Percentiles rank a stretch among this genome's conserved stretches.
phyloP scores from a whole-genome alignment of 2,797 vertebrate genomes.

The Argentina silus region DNA sequence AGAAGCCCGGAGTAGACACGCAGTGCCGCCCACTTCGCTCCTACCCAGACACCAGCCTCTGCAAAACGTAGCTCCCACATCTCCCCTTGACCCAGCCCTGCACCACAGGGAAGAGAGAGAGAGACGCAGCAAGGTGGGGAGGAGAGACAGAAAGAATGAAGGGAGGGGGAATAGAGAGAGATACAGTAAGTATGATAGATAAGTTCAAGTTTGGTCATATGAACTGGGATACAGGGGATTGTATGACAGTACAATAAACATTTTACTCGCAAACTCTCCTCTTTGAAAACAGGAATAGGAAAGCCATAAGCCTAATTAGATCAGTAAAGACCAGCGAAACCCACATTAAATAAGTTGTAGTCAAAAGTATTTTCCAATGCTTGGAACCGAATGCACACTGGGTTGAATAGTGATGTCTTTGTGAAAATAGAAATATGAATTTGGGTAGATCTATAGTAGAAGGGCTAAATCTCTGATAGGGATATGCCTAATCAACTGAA shows the following conservation, averaged over 20 bases:
- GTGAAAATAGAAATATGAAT: too few species aligned
- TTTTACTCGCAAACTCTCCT: too few species aligned
- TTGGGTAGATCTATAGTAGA: too few species aligned
- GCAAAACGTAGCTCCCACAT: conserved; percentile 39
- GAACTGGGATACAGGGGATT: too few species aligned
- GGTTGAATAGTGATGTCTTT: too few species aligned
- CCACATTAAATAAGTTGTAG: background rate
- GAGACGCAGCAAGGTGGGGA: conserved; percentile 32
- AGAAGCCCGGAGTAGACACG: conserved; percentile 75
- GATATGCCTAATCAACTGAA: too few species aligned
- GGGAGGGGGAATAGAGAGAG: conserved; percentile 42
- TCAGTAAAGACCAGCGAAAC: background rate
- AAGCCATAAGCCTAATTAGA: conserved; percentile 30
- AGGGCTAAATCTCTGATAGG: too few species aligned
- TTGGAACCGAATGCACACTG: too few species aligned
- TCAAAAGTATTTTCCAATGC: too few species aligned
- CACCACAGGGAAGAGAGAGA: conserved; percentile 54
- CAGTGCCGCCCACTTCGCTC: conserved; percentile 72
- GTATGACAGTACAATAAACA: too few species aligned
- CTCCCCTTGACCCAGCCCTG: conserved; percentile 41
- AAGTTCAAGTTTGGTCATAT: background rate
- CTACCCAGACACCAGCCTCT: conserved; percentile 67
- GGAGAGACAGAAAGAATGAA: conserved; percentile 49
- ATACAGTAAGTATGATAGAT: conserved; percentile 25
- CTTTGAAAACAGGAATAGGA: too few species aligned